phyloP scores from a whole-genome alignment of 1,140 invertebrate genomes.

The Idris sp. region DNA sequence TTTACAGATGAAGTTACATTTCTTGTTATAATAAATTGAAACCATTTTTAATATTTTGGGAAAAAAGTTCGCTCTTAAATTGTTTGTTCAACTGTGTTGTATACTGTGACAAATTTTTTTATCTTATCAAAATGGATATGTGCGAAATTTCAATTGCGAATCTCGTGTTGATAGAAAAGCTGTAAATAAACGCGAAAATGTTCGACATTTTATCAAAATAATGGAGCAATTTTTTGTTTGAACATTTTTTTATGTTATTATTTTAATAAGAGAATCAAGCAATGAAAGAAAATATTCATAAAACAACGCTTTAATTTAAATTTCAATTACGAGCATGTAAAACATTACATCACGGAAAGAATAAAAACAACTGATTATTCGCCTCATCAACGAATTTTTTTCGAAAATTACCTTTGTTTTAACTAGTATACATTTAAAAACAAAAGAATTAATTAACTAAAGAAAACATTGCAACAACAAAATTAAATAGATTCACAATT shows the following conservation, averaged over 20 bases:
- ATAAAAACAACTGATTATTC: constrained; percentile 3
- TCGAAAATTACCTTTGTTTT: neutral
- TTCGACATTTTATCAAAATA: neutral
- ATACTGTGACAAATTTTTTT: too few relatives aligned
- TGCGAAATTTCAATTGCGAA: neutral
- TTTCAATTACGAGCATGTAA: constrained; percentile 17
- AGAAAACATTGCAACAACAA: too few relatives aligned
- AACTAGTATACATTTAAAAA: too few relatives aligned
- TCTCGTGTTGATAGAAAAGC: neutral
- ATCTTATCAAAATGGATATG: neutral
- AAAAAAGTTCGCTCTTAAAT: too few relatives aligned
- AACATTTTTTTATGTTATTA: too few relatives aligned
- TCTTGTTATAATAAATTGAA: too few relatives aligned
- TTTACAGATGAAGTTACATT: too few relatives aligned
- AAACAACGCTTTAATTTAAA: constrained; percentile 11
- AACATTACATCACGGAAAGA: neutral
- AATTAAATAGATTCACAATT: too few relatives aligned
- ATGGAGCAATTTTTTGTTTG: too few relatives aligned
- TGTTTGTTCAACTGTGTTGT: too few relatives aligned
- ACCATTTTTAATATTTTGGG: too few relatives aligned
- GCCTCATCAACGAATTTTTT: neutral
- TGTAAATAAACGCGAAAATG: neutral
- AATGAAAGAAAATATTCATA: neutral
- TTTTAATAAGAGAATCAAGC: constrained; percentile 7
- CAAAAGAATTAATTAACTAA: too few relatives aligned